Base-by-base conservation (phyloP, 2,888 invertebrate genomes). In the Lithosia quadra region DNA sequence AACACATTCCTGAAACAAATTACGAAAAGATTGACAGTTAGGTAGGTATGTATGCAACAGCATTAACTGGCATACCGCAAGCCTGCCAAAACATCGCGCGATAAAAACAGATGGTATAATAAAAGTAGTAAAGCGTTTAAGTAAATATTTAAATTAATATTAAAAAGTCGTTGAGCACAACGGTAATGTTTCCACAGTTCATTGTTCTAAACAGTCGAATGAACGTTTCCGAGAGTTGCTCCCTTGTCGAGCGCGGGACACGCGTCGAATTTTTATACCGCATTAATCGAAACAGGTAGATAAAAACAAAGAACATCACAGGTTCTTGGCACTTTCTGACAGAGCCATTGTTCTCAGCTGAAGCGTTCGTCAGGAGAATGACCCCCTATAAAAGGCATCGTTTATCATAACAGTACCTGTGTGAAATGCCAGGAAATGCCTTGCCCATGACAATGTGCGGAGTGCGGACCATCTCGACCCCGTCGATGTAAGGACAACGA, bases 221-320 rank as follows among this genome's bases (percentile, higher is more conserved):
- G 86, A 92, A 91, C 91, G 91, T 91, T 91, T 90, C 92, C 86
- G 90, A 89, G 89, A 93, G 88, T 92, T 90, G 87, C 89, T 88
- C 90, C 87, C 74, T 56, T 11, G 24, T 24, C 76, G 77, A 58
- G 65, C 63, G 81, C 59, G 81, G 79, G 78, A 90, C 94, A 90
- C 83, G 93, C 69, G 69, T 84, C 86, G 95, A 94, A 95, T 95
- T 92, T 94, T 92, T 91, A 95, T 92, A 86, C 80, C 86, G 78
- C 85, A 91, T 93, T 93, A 89, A 90, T 90, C 87, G 87, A 85
- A 74, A 77, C 83, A 83, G 78, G 83, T 81, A 80, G 79, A 87
- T 85, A 79, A 87, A 90, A 90, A 93, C 92, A 94, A 94, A 94
- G 91, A 90, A 85, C 83, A 81, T 78, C 78, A 77, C 79, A 74